A percentile compares a stretch with the other conserved stretches of the same genome.
Evolutionary conservation across 2,113 vertebrate species (phyloP).

Genomic region (Pangasianodon hypophthalmus): DNA sequence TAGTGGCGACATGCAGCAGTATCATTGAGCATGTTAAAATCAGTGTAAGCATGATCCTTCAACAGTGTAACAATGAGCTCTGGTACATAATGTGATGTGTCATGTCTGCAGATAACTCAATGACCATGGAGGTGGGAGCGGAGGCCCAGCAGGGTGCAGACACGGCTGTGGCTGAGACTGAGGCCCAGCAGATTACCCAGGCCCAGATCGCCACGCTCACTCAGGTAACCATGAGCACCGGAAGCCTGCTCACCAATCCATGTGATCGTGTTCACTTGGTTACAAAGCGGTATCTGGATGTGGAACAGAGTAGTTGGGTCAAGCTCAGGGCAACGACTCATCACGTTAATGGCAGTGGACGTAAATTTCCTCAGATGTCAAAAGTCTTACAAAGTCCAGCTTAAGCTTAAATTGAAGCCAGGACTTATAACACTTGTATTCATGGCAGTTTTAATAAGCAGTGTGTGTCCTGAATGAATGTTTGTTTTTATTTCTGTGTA

Average conservation of each 20-base stretch:
- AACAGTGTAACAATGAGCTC: neutral
- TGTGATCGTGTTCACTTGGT: neutral
- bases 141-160: slow-evolving; percentile 96
- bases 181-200: slow-evolving; percentile 81
- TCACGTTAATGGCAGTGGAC: neutral
- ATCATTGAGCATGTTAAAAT: neutral
- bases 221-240: slow-evolving; percentile 77
- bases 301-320: neutral
- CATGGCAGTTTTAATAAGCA: neutral
- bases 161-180: slow-evolving; percentile 89
- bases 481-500: neutral
- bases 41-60: neutral
- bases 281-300: neutral
- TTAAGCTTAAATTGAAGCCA: neutral
- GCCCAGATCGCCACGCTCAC: slow-evolving; percentile 85
- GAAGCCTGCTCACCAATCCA: neutral
- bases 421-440: neutral
- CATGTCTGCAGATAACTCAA: slow-evolving; percentile 83
- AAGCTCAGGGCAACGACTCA: neutral
- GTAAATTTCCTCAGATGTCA: neutral
- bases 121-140: slow-evolving; percentile 97
- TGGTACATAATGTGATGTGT: neutral
- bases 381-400: neutral
- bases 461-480: neutral
- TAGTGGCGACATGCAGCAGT: neutral